Base-by-base conservation (phyloP, 2,888 invertebrate species). In the Chromoteleia sp. region DNA sequence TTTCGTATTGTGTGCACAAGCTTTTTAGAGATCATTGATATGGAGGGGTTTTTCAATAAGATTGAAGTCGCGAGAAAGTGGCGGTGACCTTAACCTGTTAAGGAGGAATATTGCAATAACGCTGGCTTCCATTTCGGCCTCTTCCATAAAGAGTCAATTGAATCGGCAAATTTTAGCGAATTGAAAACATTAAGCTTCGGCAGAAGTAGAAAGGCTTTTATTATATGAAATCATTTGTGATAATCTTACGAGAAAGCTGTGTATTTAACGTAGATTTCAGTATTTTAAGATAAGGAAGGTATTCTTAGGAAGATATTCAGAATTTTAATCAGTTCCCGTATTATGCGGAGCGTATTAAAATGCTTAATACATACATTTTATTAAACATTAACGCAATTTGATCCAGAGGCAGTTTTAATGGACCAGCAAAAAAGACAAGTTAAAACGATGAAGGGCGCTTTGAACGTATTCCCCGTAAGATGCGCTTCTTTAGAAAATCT, bases 11-110 rank as follows among this genome's bases (percentile, higher is more conserved):
- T 39, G 19, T 54, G 36, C 36, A 30, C 25, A 19, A 19, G 25
- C 67, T 14, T 50, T 48, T 63, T n/a, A 29, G 19, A 12, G 61
- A 63, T 59, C 29, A 19, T 30, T 15, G 61, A 61, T 61, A 45
- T 14, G 45, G 15, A 39, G 41, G 25, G 41, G 14, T 45, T 61
- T 45, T 45, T 12, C 6, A 61, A 45, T 12, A 1, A 14, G 19
- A 61, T 61, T 61, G 30, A 33, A 61, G 33, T 12, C 45, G 61
- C 19, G 30, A 45, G 30, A 61, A 45, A 14, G 45, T 33, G 12
- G n/a, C 17, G 61, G n/a, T 33, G 33, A 45, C 43, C 45, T 61
- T 59, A 15, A 43, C 15, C 10, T 15, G 6, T 15, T 7, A 12
- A 6, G 29, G 14, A 14, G 29, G 25, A 29, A 17, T 25, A 15